A percentile compares a stretch with the other conserved stretches of the same genome.
Conservation (phyloP, 2,797 vertebrate species). For the Cryptoblepharus egeriae region DNA sequence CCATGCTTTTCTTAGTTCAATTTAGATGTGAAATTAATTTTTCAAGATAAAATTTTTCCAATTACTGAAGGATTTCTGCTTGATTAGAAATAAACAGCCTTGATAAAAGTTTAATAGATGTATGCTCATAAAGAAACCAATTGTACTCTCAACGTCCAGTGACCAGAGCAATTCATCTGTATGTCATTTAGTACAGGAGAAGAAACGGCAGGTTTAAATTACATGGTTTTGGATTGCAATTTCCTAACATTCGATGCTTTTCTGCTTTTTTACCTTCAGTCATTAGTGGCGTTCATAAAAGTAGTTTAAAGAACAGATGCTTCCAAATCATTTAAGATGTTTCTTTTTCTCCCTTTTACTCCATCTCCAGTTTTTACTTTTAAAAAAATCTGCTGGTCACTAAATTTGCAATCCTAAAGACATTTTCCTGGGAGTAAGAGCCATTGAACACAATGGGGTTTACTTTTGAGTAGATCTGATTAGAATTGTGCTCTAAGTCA, state of each 20-base stretch:
- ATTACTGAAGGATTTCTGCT: conserved; percentile 70
- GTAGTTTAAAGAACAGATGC: conserved; percentile 81
- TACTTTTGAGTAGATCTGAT: no score
- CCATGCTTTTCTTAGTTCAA: not conserved
- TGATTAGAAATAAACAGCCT: conserved; percentile 76
- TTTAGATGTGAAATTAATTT: conserved; percentile 9
- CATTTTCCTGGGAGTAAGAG: no score
- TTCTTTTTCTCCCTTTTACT: conserved; percentile 64
- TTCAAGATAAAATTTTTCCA: conserved; percentile 59
- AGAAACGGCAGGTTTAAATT: conserved; percentile 89
- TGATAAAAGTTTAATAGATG: conserved; percentile 71
- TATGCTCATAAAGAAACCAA: conserved; percentile 80
- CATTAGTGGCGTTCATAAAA: conserved; percentile 83
- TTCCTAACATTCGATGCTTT: conserved; percentile 87
- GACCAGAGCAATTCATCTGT: conserved; percentile 86
- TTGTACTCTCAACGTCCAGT: conserved; percentile 77
- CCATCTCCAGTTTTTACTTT: conserved; percentile 62
- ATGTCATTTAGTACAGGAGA: conserved; percentile 87
- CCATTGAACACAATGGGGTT: no score
- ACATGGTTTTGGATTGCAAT: conserved; percentile 89
- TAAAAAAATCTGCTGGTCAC: conserved; percentile 76
- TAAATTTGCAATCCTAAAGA: no score
- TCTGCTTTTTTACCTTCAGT: conserved; percentile 83
- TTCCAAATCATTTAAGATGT: conserved; percentile 82
- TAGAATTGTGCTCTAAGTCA: no score